Base-by-base conservation (phyloP, 2,888 invertebrate species). In the Spilarctia lutea region DNA sequence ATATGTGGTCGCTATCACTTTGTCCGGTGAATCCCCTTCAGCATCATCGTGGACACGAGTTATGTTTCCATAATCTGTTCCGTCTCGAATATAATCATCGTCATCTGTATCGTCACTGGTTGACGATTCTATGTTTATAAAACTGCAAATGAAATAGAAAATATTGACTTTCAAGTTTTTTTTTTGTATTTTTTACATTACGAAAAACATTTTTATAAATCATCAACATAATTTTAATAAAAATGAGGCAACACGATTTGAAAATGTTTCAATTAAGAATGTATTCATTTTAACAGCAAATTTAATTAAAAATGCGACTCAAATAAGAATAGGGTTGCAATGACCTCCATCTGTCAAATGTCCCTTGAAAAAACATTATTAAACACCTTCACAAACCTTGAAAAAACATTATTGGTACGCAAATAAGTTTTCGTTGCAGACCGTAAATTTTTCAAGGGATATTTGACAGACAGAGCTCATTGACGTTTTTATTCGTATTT, bases 81-180 rank as follows among this genome's bases (percentile, higher is more conserved):
- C 96, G 79, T 96, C 96, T 2, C 93, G 86, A 24, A 96, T 89
- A 80, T 95, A 96, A 67, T 94, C 96, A 85, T 95, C 94, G 48
- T 96, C 95, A 79, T 97, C 97, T 67, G 96, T 96, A 48, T 97
- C 96, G 66, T 97, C 96, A 56, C 96, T 87, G 30, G 97, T 96
- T 86, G 97, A 97, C 52, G 97, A 97, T 90, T 97, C 97, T 85
- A 97, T 97, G 86, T 97, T 97, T 69, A 97, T 94, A 87, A 97
- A 97, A 63, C 97, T 96, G 89, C 72, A 94, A 76, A 48, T 33
- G 10, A 65, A 45, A 35, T n/a, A n/a, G n/a, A 52, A 52, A 56
- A 56, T n/a, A 56, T n/a, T n/a, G 0, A 7, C 10, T n/a, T 56
- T 56, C 2, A 56, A 48, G 20, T 20, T 20, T 48, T 48, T 10